These are phyloP conservation scores for Penaeus japonicus DNA, from an alignment of 1,140 invertebrate species.

Conservation along the genomic window DNA sequence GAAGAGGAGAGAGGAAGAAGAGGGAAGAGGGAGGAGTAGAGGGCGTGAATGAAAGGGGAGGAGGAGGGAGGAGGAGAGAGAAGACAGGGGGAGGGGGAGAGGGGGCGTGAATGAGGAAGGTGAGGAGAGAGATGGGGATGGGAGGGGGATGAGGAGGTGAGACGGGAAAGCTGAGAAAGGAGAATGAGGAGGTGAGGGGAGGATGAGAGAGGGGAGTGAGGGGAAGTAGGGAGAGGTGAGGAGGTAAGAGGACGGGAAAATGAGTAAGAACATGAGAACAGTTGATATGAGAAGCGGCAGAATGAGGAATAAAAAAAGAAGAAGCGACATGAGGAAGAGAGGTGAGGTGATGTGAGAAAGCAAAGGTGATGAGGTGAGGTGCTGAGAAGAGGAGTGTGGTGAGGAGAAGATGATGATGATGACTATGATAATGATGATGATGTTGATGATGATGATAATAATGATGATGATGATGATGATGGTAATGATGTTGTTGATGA, in stretches of 20 bases:
- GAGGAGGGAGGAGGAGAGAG: too few relatives aligned
- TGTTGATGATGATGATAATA: too few relatives aligned
- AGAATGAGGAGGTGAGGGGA: too few relatives aligned
- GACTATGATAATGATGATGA: background rate
- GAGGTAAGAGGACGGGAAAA: background rate
- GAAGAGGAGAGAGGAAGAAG: background rate
- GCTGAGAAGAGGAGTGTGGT: background rate
- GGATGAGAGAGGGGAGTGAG: background rate
- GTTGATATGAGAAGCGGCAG: background rate
- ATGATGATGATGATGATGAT: too few relatives aligned
- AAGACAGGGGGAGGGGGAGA: background rate
- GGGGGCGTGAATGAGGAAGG: background rate
- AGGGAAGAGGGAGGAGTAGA: background rate
- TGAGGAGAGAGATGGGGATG: too few relatives aligned
- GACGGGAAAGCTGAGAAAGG: too few relatives aligned
- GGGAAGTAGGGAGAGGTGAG: background rate
- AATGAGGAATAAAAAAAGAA: slow-evolving; percentile 4
- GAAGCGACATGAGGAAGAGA: slow-evolving; percentile 20
- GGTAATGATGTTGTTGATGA: too few relatives aligned
- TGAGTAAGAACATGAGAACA: background rate
- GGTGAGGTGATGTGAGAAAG: background rate
- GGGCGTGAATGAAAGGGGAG: background rate
- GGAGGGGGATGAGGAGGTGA: background rate
- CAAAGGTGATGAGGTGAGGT: too few relatives aligned
- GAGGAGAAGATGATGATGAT: background rate